Evolutionary conservation across 1,140 invertebrate species (phyloP), one percentile per base, ranked within the genome.

Genomic region (Lysiphlebus fabarum): DNA sequence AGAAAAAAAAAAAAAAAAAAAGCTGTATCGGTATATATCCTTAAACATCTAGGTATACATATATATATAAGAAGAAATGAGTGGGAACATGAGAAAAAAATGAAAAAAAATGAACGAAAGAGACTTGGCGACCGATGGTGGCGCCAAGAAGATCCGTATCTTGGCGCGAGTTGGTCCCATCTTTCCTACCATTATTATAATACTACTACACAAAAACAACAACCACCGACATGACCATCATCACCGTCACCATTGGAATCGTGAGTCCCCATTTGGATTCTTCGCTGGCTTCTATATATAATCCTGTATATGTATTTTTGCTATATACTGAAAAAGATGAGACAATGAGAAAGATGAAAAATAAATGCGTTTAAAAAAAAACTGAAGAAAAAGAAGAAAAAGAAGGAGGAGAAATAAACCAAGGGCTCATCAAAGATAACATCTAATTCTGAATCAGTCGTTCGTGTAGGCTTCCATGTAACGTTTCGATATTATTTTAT

Each of bases 391-490:
- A 40, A 44, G 44, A 49, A 41, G 53, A 56, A 49, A 37, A 26
- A 26, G 48, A 10, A 6, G n/a, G 40, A 55, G 36, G 56, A 54
- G 53, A 47, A 45, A 64, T 48, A 53, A 64, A 61, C 56, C 54
- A 58, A 58, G 59, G 65, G 63, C 72, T 75, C 69, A 70, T 75
- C 73, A 75, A 67, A 74, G 75, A 77, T 77, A 77, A 73, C 72
- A 77, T 76, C 75, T 77, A 75, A 77, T 77, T 75, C 70, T 68
- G 71, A 76, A 71, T 70, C 70, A 69, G 65, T 65, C 70, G 63
- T 65, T 68, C 58, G 59, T 62, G 62, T 61, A 59, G 53, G 56
- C 62, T 66, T 67, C 62, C 60, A 65, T 62, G 63, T 65, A 61
- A 50, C 51, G 17, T 26, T 26, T 56, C 33, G 36, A 65, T 42